These are phyloP conservation scores for Anolis apletophallus DNA, from an alignment of 2,797 vertebrate genomes.

Conservation along the genomic window DNA sequence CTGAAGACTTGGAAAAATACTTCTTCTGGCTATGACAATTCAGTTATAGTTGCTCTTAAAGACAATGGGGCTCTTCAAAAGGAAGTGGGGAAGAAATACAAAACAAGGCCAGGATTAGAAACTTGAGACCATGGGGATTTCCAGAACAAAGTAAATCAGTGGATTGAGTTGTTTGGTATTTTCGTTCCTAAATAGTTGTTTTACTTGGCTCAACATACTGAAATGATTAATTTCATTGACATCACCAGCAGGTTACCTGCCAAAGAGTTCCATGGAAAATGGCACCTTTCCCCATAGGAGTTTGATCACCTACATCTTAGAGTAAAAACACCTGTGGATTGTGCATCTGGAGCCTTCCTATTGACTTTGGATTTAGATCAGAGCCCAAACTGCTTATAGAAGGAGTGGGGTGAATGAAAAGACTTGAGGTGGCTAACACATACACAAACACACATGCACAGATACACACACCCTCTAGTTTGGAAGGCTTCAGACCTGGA, in stretches of 20 bases:
- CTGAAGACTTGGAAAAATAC: conserved; percentile 72
- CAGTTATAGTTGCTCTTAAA: conserved; percentile 75
- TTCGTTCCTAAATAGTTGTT: conserved; percentile 56
- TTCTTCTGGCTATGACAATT: conserved; percentile 67
- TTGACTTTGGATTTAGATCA: conserved; percentile 41
- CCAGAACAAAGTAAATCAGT: conserved; percentile 69
- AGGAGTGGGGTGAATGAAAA: not conserved
- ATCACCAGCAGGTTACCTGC: conserved; percentile 31
- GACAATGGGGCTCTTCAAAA: conserved; percentile 73
- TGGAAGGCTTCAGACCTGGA: not conserved
- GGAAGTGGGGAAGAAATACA: conserved; percentile 53
- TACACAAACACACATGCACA: not conserved
- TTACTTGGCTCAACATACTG: conserved; percentile 48
- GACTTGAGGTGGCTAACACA: not conserved
- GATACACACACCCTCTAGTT: not conserved
- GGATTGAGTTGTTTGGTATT: conserved; percentile 54
- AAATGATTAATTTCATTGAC: conserved; percentile 46
- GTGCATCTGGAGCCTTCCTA: conserved; percentile 9
- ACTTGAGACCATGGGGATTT: conserved; percentile 68
- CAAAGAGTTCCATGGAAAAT: conserved; percentile 31
- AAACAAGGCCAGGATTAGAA: conserved; percentile 70
- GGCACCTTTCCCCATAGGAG: conserved; percentile 33
- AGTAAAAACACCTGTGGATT: conserved; percentile 25
- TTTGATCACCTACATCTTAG: conserved; percentile 22
- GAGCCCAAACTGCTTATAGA: conserved; percentile 26